Conservation (phyloP, 2,113 vertebrate genomes). For the Myotis davidii region DNA sequence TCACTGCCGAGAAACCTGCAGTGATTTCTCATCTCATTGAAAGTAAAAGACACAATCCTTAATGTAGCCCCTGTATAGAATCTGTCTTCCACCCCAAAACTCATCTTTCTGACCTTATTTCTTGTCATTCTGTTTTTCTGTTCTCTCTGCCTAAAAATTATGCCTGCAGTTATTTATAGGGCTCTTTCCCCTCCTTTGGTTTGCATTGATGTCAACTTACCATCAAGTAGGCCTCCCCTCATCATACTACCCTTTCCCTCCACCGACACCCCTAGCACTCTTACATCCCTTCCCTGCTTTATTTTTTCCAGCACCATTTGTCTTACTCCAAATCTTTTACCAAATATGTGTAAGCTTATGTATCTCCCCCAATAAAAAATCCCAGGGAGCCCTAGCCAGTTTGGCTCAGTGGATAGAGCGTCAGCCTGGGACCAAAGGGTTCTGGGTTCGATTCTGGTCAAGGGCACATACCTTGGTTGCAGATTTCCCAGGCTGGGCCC, state of each 20-base stretch:
- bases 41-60: not conserved
- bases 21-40: not conserved
- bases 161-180: not conserved
- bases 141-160: not conserved
- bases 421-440: too few species aligned
- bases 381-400: too few species aligned
- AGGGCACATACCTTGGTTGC: too few species aligned
- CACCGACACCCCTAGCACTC: not conserved
- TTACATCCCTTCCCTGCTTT: not conserved
- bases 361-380: not conserved
- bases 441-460: too few species aligned
- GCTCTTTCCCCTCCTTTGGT: not conserved
- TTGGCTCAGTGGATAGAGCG: too few species aligned
- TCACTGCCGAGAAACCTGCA: not conserved
- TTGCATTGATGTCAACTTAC: not conserved
- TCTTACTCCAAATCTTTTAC: not conserved
- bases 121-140: not conserved
- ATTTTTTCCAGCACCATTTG: not conserved
- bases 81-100: not conserved
- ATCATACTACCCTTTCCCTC: too few species aligned
- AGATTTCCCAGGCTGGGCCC: too few species aligned
- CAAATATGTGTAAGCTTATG: not conserved
- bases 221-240: not conserved
- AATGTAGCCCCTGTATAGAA: not conserved
- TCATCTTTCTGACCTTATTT: not conserved